phyloP scores from a whole-genome alignment of 2,888 invertebrate genomes.

The Ophion costatus region DNA sequence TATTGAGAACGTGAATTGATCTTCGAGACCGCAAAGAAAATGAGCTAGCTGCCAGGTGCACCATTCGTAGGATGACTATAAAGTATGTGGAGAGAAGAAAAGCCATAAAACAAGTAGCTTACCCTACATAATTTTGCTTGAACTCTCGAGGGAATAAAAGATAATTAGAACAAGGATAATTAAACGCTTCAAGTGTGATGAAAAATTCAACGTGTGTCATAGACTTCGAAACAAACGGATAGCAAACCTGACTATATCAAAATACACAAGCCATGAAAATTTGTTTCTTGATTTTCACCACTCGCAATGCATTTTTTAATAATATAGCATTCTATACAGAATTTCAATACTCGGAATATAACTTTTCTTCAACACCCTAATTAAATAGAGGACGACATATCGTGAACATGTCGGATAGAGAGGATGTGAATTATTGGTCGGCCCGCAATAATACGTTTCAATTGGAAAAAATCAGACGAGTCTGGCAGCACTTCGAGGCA shows the following conservation, averaged over 20 bases:
- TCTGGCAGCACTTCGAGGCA: no score
- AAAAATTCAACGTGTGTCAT: constrained; percentile 25
- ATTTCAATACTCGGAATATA: background rate
- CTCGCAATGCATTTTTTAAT: no score
- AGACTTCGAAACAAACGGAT: background rate
- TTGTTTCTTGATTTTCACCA: background rate
- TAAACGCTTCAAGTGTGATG: constrained; percentile 23
- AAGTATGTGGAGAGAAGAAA: background rate
- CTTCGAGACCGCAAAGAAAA: constrained; percentile 14
- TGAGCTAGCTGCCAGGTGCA: constrained; percentile 11
- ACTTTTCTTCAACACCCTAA: background rate
- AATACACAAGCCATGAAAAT: background rate
- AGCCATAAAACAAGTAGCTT: background rate
- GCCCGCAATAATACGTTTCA: background rate
- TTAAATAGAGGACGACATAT: background rate
- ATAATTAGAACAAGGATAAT: constrained; percentile 42
- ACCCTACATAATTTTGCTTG: background rate
- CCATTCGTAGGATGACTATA: background rate
- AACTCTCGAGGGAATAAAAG: background rate
- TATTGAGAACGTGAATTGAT: constrained; percentile 1
- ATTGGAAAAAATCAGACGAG: background rate
- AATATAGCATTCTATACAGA: background rate
- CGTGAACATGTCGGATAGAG: background rate
- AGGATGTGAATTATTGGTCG: background rate
- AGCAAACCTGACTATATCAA: background rate